Evolutionary conservation across 2,888 invertebrate species (phyloP).

Genomic region (Mesorhabditis belari): DNA sequence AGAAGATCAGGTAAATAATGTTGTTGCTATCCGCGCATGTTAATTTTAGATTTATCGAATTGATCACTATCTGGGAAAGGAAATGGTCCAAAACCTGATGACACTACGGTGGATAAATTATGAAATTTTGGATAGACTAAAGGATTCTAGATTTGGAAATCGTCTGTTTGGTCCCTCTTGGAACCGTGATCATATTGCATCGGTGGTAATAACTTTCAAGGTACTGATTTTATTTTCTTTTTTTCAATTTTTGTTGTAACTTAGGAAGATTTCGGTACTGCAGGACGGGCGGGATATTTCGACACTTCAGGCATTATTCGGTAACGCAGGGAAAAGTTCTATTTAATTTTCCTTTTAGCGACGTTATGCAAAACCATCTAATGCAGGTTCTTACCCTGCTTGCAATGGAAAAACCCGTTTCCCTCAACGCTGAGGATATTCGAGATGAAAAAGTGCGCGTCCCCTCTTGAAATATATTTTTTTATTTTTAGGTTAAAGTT

Average conservation of each 20-base stretch:
- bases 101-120: conserved; percentile 76
- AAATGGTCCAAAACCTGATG: conserved; percentile 99
- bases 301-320: conserved; percentile 92
- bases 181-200: conserved; percentile 93
- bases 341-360: conserved; percentile 71
- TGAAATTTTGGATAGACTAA: background rate
- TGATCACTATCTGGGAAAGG: conserved; percentile 97
- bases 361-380: conserved; percentile 99
- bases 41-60: conserved; percentile 91
- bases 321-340: conserved; percentile 31
- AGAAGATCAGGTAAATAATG: conserved; percentile 16
- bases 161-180: conserved; percentile 88
- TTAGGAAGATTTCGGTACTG: conserved; percentile 88
- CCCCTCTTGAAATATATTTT: background rate
- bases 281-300: conserved; percentile 96
- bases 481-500: conserved; percentile 72
- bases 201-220: conserved; percentile 90
- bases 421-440: conserved; percentile 89
- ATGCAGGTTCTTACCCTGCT: conserved; percentile 90
- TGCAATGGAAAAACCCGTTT: conserved; percentile 96
- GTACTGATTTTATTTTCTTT: conserved; percentile 55
- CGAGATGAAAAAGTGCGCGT: conserved; percentile 73
- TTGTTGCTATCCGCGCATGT: background rate
- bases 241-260: conserved; percentile 60
- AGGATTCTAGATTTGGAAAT: conserved; percentile 75